phyloP scores from a whole-genome alignment of 2,888 invertebrate genomes.

The Seira ritae region DNA sequence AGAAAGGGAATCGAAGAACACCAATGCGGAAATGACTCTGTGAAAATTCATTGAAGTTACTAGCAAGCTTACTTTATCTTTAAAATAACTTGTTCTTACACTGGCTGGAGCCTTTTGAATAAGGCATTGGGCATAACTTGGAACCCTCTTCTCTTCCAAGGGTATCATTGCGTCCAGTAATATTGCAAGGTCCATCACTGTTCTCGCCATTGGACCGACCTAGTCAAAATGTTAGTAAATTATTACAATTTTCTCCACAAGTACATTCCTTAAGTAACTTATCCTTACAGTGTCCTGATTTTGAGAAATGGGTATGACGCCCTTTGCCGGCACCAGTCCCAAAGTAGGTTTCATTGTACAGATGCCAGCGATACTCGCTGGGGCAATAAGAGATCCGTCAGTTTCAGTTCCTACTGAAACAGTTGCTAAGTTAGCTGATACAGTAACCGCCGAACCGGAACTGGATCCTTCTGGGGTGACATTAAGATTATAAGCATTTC shows the following conservation, averaged over 20 bases:
- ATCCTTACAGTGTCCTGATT: constrained; percentile 63
- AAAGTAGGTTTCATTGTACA: constrained; percentile 56
- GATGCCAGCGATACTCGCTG: constrained; percentile 38
- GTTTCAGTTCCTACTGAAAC: constrained; percentile 63
- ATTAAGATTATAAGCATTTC: constrained; percentile 47
- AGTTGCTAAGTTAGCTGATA: constrained; percentile 56
- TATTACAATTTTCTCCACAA: no score
- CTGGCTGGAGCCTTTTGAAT: background rate
- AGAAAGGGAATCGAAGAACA: constrained; percentile 37
- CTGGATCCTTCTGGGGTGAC: constrained; percentile 52
- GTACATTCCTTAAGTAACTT: no score
- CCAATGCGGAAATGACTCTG: constrained; percentile 48
- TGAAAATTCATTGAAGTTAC: background rate
- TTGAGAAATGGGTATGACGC: constrained; percentile 55
- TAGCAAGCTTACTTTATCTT: no score
- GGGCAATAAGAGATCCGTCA: constrained; percentile 56
- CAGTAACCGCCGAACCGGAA: constrained; percentile 52
- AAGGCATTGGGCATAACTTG: constrained; percentile 30
- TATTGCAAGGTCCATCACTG: constrained; percentile 45
- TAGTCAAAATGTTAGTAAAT: constrained; percentile 11
- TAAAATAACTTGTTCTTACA: background rate
- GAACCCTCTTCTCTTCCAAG: background rate
- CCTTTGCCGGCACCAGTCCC: constrained; percentile 45
- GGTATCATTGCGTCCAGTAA: constrained; percentile 35
- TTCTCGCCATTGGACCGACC: constrained; percentile 64